These are phyloP conservation scores for Hirundo rustica DNA, from an alignment of 2,797 vertebrate species.

Conservation along the genomic window DNA sequence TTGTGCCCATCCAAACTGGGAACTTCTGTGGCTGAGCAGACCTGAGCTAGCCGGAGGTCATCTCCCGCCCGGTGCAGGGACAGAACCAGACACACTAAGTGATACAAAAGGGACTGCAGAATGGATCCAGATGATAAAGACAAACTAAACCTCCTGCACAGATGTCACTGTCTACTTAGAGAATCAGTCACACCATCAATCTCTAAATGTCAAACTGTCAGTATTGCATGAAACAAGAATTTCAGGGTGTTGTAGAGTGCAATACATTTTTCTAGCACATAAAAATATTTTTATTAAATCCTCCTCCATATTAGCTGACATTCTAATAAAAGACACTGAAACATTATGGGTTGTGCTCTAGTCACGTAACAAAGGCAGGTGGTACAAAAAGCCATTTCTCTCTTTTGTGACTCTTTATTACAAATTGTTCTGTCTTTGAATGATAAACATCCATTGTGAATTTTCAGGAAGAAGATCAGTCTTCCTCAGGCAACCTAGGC, in stretches of 20 bases:
- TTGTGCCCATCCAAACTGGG: too few relatives aligned
- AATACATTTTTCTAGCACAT: not conserved
- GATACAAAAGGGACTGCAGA: not conserved
- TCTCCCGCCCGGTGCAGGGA: too few relatives aligned
- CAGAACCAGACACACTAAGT: too few relatives aligned
- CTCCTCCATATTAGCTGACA: not conserved
- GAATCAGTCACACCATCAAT: not conserved
- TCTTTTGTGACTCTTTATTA: not conserved
- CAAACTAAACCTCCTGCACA: not conserved
- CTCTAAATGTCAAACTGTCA: not conserved
- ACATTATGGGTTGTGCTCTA: not conserved
- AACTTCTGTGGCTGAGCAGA: too few relatives aligned
- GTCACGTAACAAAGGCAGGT: not conserved
- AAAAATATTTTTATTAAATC: not conserved
- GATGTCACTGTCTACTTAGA: not conserved
- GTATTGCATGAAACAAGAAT: not conserved
- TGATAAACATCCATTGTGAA: not conserved
- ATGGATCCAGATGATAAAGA: not conserved
- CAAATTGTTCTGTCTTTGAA: not conserved
- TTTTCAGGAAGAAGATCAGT: not conserved
- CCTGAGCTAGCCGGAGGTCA: too few relatives aligned
- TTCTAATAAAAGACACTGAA: not conserved
- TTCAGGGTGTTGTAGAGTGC: not conserved
- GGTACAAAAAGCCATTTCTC: not conserved
- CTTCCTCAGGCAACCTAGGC: not conserved